phyloP scores from a whole-genome alignment of 2,888 invertebrate genomes.

The Endomychus coccineus region DNA sequence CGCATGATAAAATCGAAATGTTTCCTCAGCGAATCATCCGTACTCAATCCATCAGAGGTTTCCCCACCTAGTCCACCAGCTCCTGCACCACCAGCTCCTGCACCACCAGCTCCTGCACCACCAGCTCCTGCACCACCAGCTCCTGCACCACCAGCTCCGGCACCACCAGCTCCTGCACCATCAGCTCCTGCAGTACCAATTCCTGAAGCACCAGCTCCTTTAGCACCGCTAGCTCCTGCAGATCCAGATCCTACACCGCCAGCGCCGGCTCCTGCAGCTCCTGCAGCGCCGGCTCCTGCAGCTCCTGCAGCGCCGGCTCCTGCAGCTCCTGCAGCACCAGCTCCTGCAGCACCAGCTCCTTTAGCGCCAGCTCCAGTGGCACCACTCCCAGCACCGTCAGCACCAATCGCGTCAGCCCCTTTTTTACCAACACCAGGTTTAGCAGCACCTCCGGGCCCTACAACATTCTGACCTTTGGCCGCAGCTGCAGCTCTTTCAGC shows the following conservation, averaged over 20 bases:
- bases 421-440: too few species aligned
- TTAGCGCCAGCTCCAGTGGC: not conserved
- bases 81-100: not conserved
- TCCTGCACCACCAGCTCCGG: slow-evolving; percentile 1
- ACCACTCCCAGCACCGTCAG: too few species aligned
- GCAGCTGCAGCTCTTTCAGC: too few species aligned
- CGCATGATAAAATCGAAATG: too few species aligned
- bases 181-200: not conserved
- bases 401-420: too few species aligned
- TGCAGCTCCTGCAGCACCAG: not conserved
- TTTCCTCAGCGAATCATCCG: slow-evolving; percentile 2
- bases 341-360: not conserved
- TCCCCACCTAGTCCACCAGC: not conserved
- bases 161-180: not conserved
- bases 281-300: not conserved
- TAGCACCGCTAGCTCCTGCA: not conserved
- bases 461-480: too few species aligned
- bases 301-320: not conserved
- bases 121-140: not conserved
- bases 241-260: not conserved
- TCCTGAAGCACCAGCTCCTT: not conserved
- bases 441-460: too few species aligned
- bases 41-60: not conserved
- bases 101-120: not conserved
- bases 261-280: not conserved